Evolutionary conservation across 2,888 invertebrate genomes (phyloP).

Genomic region (Acronicta psi): DNA sequence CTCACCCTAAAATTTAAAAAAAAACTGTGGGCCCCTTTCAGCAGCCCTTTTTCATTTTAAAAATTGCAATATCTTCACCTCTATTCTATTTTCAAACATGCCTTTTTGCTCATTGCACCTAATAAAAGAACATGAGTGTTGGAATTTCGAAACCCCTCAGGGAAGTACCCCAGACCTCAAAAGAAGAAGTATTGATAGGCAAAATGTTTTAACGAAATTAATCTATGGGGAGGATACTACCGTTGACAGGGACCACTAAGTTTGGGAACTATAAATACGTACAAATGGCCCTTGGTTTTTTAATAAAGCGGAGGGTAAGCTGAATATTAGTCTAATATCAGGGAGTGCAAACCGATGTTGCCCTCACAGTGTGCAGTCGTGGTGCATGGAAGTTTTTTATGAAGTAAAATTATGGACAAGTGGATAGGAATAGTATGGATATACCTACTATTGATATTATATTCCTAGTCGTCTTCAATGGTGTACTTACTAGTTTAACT

Average conservation of each 20-base stretch:
- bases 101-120: constrained; percentile 35
- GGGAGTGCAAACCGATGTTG: constrained; percentile 88
- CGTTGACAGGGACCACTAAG: constrained; percentile 79
- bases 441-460: neutral
- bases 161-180: constrained; percentile 39
- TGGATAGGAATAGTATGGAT: constrained; percentile 61
- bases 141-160: constrained; percentile 49
- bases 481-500: too few relatives aligned
- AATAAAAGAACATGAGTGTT: constrained; percentile 59
- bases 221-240: constrained; percentile 76
- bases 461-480: too few relatives aligned
- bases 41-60: constrained; percentile 45
- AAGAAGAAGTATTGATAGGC: constrained; percentile 61
- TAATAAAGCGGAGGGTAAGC: constrained; percentile 85
- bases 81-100: constrained; percentile 51
- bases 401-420: constrained; percentile 66
- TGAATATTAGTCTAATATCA: constrained; percentile 87
- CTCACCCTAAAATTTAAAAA: constrained; percentile 29
- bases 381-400: constrained; percentile 75
- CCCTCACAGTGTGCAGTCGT: constrained; percentile 74
- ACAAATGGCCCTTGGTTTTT: constrained; percentile 87
- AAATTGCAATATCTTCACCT: constrained; percentile 45
- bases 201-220: constrained; percentile 85
- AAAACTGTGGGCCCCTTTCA: constrained; percentile 29
- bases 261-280: constrained; percentile 82